Conservation (phyloP, 2,113 vertebrate genomes). For the Emydocephalus ijimae region DNA sequence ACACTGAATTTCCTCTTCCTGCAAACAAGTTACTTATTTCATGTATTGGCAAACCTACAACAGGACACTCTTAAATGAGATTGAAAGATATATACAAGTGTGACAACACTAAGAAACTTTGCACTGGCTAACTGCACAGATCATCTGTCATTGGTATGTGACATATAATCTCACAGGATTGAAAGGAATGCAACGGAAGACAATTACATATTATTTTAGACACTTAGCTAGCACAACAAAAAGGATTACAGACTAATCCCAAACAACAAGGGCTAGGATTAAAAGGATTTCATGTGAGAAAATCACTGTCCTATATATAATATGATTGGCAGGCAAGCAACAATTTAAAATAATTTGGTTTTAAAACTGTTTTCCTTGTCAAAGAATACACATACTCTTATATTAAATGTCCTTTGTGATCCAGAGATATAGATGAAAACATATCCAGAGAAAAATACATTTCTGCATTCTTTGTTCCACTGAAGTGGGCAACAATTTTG, state of each 20-base stretch:
- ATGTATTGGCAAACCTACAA: not conserved
- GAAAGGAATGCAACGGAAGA: slow-evolving; percentile 13
- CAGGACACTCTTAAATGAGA: not conserved
- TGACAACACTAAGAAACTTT: slow-evolving; percentile 1
- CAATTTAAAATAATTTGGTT: slow-evolving; percentile 35
- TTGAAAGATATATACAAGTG: not conserved
- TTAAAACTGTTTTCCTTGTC: not conserved
- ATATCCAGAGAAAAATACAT: not conserved
- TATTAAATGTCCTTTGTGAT: not conserved
- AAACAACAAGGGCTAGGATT: slow-evolving; percentile 32
- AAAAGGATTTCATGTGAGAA: not conserved
- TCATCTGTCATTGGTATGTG: slow-evolving; percentile 6
- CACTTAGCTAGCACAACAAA: not conserved
- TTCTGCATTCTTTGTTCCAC: not conserved
- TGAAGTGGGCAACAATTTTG: not conserved
- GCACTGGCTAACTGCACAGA: not conserved
- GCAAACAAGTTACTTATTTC: rapidly evolving
- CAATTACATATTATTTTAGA: slow-evolving; percentile 30
- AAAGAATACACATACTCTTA: not conserved
- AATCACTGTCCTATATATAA: slow-evolving; percentile 31
- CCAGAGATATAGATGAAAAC: not conserved
- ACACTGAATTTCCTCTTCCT: not conserved
- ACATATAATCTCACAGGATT: not conserved
- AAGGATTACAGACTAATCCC: slow-evolving; percentile 14
- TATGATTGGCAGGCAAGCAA: slow-evolving; percentile 38